phyloP scores from a whole-genome alignment of 2,113 vertebrate species.

The Misgurnus mizolepis region DNA sequence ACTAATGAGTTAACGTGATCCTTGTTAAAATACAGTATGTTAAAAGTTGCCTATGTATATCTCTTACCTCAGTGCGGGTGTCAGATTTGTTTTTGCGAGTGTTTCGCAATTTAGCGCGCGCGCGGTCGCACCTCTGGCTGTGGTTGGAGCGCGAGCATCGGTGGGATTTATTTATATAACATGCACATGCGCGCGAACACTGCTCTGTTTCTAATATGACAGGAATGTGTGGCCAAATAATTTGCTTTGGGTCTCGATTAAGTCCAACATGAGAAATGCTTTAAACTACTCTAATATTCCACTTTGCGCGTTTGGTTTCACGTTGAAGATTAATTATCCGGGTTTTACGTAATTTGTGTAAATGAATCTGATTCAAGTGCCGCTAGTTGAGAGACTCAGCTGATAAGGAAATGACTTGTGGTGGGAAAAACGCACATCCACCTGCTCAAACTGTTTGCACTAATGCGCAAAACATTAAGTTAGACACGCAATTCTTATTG shows the following conservation, averaged over 20 bases:
- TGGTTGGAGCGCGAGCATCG: conserved; percentile 2
- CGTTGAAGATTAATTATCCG: not conserved
- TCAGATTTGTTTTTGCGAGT: not conserved
- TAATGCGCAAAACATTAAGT: not conserved
- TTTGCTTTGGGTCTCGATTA: not conserved
- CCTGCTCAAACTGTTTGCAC: conserved; percentile 8
- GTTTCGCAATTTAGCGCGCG: not conserved
- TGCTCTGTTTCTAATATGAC: not conserved
- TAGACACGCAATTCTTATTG: no score
- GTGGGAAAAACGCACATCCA: not conserved
- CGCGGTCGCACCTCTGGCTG: not conserved
- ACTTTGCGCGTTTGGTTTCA: not conserved
- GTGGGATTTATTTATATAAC: conserved; percentile 14
- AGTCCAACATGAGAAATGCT: not conserved
- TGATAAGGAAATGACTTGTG: not conserved
- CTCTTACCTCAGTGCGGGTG: not conserved
- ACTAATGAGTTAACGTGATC: no score
- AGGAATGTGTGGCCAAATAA: not conserved
- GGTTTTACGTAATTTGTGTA: not conserved
- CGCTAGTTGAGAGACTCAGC: not conserved
- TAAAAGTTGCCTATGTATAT: not conserved
- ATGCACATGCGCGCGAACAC: not conserved
- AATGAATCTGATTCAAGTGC: not conserved
- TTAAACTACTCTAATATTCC: not conserved
- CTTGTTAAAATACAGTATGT: not conserved